These are phyloP conservation scores for Eulemur albifrons DNA, from an alignment of 2,797 vertebrate species.

Conservation along the genomic window DNA sequence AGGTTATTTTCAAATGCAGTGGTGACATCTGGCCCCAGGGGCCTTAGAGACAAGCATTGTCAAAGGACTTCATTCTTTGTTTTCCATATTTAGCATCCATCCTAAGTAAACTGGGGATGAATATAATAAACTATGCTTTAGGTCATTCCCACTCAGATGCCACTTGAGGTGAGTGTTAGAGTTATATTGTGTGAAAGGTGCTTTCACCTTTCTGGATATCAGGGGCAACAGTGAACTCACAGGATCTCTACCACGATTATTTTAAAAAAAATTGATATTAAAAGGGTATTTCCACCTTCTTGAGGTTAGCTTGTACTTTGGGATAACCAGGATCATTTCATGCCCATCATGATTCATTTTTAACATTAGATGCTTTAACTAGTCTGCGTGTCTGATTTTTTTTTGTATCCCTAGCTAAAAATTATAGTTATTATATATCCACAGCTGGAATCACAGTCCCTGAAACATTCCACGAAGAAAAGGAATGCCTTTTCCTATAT, in stretches of 20 bases:
- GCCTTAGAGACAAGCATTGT: neutral
- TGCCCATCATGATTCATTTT: neutral
- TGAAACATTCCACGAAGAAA: neutral
- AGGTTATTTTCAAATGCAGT: conserved; percentile 9
- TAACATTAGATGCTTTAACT: neutral
- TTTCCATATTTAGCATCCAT: neutral
- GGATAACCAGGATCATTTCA: neutral
- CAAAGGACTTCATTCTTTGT: neutral
- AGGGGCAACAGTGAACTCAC: neutral
- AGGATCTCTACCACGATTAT: neutral
- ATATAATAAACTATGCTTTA: neutral
- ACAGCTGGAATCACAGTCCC: neutral
- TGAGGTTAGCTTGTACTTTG: neutral
- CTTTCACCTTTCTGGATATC: neutral
- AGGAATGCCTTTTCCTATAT: neutral
- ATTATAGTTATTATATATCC: neutral
- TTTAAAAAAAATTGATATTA: neutral
- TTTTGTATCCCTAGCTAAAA: neutral
- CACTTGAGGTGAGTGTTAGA: neutral
- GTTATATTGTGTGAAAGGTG: neutral
- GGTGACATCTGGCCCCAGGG: neutral
- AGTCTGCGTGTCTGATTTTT: neutral
- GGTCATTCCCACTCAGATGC: neutral
- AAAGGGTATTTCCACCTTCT: neutral
- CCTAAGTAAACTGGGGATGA: neutral